phyloP scores from a whole-genome alignment of 2,888 invertebrate genomes.

The Troides aeacus region DNA sequence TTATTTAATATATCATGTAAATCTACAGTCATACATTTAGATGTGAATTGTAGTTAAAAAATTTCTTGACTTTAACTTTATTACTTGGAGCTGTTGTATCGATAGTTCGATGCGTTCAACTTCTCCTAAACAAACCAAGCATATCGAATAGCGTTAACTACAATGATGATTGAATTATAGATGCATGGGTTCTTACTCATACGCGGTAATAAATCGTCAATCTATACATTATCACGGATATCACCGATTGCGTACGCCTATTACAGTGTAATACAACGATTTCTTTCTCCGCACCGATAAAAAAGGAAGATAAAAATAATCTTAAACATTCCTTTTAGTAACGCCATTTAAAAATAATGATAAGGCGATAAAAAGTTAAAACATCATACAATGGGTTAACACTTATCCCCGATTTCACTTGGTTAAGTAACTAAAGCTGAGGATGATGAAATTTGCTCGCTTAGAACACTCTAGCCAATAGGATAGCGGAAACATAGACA shows the following conservation, averaged over 20 bases:
- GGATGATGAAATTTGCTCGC: too few species aligned
- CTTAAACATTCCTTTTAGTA: slow-evolving; percentile 5
- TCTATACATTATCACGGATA: slow-evolving; percentile 20
- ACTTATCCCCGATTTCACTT: too few species aligned
- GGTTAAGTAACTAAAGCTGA: too few species aligned
- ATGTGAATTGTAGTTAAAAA: too few species aligned
- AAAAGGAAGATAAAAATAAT: slow-evolving; percentile 7
- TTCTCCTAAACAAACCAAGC: slow-evolving; percentile 6
- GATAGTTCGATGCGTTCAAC: background rate
- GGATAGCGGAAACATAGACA: too few species aligned
- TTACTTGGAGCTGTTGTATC: too few species aligned
- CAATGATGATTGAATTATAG: slow-evolving; percentile 14
- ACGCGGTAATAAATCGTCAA: slow-evolving; percentile 14
- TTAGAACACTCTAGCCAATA: too few species aligned
- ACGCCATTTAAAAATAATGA: slow-evolving; percentile 2
- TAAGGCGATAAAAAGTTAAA: background rate
- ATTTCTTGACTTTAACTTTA: too few species aligned
- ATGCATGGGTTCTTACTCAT: slow-evolving; percentile 16
- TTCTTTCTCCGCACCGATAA: background rate
- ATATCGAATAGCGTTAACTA: slow-evolving; percentile 13
- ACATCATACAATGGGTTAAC: background rate
- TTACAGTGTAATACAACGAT: slow-evolving; percentile 13
- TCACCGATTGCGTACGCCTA: slow-evolving; percentile 14
- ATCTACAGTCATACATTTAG: too few species aligned
- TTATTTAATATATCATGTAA: too few species aligned